Evolutionary conservation across 2,888 invertebrate species (phyloP).

Genomic region (Leptopilina drosophilae): DNA sequence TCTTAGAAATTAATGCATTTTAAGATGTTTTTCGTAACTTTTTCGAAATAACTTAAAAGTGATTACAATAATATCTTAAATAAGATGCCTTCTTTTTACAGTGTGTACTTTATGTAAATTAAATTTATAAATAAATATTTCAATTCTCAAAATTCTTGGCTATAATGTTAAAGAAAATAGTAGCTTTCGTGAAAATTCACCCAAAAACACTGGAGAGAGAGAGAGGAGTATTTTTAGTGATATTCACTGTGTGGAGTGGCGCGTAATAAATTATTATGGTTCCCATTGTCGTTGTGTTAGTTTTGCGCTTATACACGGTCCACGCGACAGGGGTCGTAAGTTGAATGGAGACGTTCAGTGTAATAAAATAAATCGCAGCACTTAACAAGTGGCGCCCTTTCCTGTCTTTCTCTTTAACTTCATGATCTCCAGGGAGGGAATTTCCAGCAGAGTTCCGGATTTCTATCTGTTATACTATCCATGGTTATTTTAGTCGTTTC

Average conservation of each 20-base stretch:
- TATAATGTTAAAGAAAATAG: neutral
- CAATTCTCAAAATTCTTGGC: neutral
- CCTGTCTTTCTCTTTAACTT: neutral
- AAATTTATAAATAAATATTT: no score
- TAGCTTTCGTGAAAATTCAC: neutral
- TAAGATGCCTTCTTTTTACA: no score
- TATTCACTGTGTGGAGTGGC: neutral
- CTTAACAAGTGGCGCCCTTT: slow-evolving; percentile 58
- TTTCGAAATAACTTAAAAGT: no score
- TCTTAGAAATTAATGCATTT: no score
- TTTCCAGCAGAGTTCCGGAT: neutral
- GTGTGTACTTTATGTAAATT: no score
- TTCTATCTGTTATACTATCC: neutral
- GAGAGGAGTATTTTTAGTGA: slow-evolving; percentile 10
- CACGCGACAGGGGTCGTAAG: slow-evolving; percentile 38
- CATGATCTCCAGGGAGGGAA: neutral
- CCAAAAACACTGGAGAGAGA: neutral
- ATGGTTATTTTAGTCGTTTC: slow-evolving; percentile 3
- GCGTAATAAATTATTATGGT: slow-evolving; percentile 12
- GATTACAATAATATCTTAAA: no score
- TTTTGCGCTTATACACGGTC: slow-evolving; percentile 33
- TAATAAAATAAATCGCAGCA: slow-evolving; percentile 71
- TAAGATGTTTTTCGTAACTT: no score
- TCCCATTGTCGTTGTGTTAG: slow-evolving; percentile 7
- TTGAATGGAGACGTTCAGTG: slow-evolving; percentile 53